Base-by-base conservation (phyloP, 2,888 invertebrate genomes). In the Globia sparganii region DNA sequence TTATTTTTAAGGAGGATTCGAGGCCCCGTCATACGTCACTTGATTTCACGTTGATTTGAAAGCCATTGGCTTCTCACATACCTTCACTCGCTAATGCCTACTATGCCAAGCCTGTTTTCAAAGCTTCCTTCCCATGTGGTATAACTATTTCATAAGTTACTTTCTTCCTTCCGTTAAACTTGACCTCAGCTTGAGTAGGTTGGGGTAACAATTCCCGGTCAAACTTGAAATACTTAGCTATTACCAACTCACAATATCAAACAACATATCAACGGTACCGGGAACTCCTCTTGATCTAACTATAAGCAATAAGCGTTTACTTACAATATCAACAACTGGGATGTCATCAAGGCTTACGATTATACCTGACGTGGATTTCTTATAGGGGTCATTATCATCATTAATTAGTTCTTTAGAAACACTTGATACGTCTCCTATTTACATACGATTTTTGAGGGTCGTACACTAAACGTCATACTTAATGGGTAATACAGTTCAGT, bases 321-420 rank as follows among this genome's bases (percentile, higher is more conserved):
- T 88, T 88, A 88, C 80, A 88, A 75, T 88, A 88, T 88, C 87
- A 88, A 88, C 88, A 88, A 88, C 74, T 80, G 84, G 87, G 79
- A 79, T 84, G 73, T 79, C 78, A 74, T 74, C 74, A 74, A 86
- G 84, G 79, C 71, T 73, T 78, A 78, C 59, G 65, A 65, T 67
- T 84, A 74, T 58, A 76, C 76, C 73, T 74, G 73, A 77, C n/a
- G 76, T n/a, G 67, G 72, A 74, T 72, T 73, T 75, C 43, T 46
- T 73, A 68, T 58, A 69, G 72, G 83, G 83, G 78, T 83, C 78
- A 68, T 77, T 64, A 78, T 81, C 76, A 65, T 77, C 58, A 72
- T 73, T 53, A 61, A 68, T 75, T 64, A 76, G 83, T 84, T 82
- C 78, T 59, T 85, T 59, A 62, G 56, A 68, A 72, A 72, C 86